Percentiles rank a stretch among this genome's conserved stretches.
phyloP scores from a whole-genome alignment of 2,113 vertebrate species.

The Apteryx mantelli region DNA sequence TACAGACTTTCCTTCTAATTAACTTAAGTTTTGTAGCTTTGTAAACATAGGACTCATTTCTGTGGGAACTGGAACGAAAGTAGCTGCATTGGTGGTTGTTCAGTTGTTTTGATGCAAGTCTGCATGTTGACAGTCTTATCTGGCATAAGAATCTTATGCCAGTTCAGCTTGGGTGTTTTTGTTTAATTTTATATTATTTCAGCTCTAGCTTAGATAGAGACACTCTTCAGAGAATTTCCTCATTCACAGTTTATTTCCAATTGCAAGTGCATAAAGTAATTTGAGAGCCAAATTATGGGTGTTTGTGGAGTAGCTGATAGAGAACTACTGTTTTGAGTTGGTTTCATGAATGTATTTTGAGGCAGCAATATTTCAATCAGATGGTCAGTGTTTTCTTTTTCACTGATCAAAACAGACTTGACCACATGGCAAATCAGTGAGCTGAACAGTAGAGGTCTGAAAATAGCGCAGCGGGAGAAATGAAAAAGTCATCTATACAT shows the following conservation, averaged over 20 bases:
- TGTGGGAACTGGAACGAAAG: neutral
- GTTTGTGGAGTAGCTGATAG: neutral
- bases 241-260: neutral
- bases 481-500: neutral
- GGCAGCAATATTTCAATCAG: neutral
- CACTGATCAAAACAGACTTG: neutral
- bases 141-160: neutral
- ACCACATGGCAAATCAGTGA: neutral
- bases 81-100: neutral
- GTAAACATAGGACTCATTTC: neutral
- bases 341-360: neutral
- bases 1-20: neutral
- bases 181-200: neutral
- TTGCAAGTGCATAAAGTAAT: neutral
- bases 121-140: neutral
- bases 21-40: neutral
- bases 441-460: neutral
- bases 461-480: constrained; percentile 15
- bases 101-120: neutral
- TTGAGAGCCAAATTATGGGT: neutral
- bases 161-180: neutral
- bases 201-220: neutral
- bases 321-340: neutral
- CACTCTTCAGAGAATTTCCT: neutral
- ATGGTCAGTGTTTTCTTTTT: neutral